Conservation (phyloP, 2,113 vertebrate species). For the Gopherus flavomarginatus region DNA sequence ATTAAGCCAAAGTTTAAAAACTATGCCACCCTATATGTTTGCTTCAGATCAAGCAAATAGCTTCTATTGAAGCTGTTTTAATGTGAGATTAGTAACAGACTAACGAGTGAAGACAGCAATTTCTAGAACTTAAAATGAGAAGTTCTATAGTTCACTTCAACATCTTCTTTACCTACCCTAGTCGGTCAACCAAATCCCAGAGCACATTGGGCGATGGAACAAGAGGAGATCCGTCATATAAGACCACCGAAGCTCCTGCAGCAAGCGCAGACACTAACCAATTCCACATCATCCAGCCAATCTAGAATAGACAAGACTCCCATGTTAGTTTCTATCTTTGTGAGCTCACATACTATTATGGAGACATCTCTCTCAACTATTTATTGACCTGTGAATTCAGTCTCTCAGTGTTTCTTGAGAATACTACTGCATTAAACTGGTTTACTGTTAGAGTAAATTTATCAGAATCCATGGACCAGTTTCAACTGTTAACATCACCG, state of each 20-base stretch:
- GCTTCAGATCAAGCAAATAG: neutral
- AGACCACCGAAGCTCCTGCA: conserved; percentile 90
- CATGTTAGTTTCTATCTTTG: neutral
- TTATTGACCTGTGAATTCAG: neutral
- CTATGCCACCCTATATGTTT: accelerated
- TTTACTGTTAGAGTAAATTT: neutral
- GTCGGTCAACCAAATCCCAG: conserved; percentile 94
- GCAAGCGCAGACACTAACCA: conserved; percentile 93
- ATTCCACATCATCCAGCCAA: conserved; percentile 99
- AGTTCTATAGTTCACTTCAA: accelerated
- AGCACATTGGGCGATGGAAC: conserved; percentile 90
- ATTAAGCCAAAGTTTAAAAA: neutral
- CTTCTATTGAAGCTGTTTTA: neutral
- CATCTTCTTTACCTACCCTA: conserved; percentile 83
- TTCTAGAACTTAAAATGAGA: neutral
- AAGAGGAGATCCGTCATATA: conserved; percentile 96
- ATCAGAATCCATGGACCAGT: neutral
- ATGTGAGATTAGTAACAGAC: accelerated
- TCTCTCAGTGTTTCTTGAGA: neutral
- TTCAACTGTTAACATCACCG: neutral
- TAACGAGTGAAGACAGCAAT: neutral
- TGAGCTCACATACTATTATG: neutral
- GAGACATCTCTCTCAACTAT: neutral
- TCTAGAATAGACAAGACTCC: conserved; percentile 72
- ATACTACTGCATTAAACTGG: too few relatives aligned